Conservation (phyloP, 2,888 invertebrate genomes). For the Agriopis aurantiaria region DNA sequence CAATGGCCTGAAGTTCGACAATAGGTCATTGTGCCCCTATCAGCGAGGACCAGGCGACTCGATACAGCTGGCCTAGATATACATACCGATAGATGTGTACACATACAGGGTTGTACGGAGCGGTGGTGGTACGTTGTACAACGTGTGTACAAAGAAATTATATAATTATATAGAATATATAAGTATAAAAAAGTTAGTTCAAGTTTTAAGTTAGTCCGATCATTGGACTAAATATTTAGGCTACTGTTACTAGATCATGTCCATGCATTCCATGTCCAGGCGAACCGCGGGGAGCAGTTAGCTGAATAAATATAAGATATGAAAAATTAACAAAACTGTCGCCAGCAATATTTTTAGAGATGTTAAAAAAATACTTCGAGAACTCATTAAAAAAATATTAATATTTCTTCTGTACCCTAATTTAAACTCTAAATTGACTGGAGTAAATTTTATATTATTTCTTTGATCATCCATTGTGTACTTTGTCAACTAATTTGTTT, state of each 20-base stretch:
- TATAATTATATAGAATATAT: too few species aligned
- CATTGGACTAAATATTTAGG: too few species aligned
- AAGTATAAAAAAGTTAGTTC: too few species aligned
- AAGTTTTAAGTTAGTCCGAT: too few species aligned
- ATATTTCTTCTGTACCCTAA: constrained; percentile 6
- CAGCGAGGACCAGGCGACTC: constrained; percentile 52
- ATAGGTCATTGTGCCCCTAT: constrained; percentile 59
- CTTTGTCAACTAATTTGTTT: constrained; percentile 48
- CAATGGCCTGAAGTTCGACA: constrained; percentile 54
- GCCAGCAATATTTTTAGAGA: constrained; percentile 6
- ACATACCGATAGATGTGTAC: neutral
- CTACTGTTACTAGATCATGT: too few species aligned
- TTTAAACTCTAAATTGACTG: constrained; percentile 31
- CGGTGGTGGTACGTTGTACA: neutral
- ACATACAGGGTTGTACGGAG: neutral
- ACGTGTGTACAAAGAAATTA: too few species aligned
- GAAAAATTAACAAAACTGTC: constrained; percentile 5
- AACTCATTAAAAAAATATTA: constrained; percentile 23
- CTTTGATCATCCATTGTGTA: constrained; percentile 39
- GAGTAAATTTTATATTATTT: constrained; percentile 29
- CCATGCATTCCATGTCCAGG: neutral
- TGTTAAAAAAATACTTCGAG: constrained; percentile 19
- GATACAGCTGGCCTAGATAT: constrained; percentile 31
- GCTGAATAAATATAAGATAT: constrained; percentile 12
- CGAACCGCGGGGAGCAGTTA: neutral